These are phyloP conservation scores for Agrochola lota DNA, from an alignment of 2,888 invertebrate genomes.

Conservation along the genomic window DNA sequence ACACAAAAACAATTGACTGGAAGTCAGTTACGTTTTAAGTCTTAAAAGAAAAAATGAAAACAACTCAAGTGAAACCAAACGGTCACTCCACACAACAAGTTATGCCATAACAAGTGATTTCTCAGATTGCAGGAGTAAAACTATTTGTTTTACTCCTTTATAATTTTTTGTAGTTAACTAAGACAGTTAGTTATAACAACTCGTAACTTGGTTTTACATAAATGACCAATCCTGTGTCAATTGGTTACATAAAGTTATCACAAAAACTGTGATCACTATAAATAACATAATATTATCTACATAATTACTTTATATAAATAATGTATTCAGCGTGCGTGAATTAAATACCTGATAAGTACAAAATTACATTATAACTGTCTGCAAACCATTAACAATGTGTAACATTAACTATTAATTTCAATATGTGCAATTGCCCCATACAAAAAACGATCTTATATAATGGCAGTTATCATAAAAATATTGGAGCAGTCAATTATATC, in stretches of 20 bases:
- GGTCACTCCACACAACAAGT: background rate
- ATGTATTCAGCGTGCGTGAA: slow-evolving; percentile 15
- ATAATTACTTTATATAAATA: slow-evolving; percentile 14
- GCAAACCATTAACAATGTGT: background rate
- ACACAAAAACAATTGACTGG: slow-evolving; percentile 4
- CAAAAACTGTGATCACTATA: slow-evolving; percentile 25
- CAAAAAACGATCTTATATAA: background rate
- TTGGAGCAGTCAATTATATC: slow-evolving; percentile 6
- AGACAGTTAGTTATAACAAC: background rate
- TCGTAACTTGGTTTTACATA: background rate
- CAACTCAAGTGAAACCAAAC: background rate
- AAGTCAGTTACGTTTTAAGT: background rate
- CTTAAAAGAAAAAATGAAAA: background rate
- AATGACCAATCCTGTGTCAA: background rate
- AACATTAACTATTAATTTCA: background rate
- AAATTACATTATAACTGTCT: slow-evolving; percentile 22
- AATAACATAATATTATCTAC: slow-evolving; percentile 7
- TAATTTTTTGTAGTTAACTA: background rate
- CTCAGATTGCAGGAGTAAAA: background rate
- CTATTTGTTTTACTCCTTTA: too few species aligned
- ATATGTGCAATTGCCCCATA: background rate
- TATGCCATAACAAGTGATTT: background rate
- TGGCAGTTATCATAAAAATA: slow-evolving; percentile 6
- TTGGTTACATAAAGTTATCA: background rate
- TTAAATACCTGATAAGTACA: slow-evolving; percentile 16